These are phyloP conservation scores for Mantis religiosa DNA, from an alignment of 2,888 invertebrate species.

Conservation along the genomic window DNA sequence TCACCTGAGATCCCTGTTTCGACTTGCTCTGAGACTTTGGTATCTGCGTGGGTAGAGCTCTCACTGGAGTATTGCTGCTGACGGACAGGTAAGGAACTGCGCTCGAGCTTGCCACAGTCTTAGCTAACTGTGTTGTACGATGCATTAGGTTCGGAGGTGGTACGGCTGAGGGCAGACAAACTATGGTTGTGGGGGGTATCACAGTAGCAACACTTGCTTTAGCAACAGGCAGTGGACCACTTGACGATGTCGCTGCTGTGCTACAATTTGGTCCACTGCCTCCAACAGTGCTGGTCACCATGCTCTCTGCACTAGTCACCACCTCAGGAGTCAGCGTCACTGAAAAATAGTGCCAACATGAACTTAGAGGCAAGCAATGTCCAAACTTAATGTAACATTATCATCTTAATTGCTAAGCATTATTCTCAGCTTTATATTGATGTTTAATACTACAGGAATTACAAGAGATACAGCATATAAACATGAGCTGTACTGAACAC, in stretches of 20 bases:
- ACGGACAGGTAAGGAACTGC: conserved; percentile 49
- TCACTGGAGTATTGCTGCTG: conserved; percentile 50
- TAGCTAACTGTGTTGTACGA: conserved; percentile 15
- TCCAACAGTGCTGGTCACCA: conserved; percentile 53
- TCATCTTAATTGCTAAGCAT: no score
- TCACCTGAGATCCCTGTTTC: conserved; percentile 26
- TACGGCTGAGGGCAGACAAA: conserved; percentile 46
- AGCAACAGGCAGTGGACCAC: conserved; percentile 39
- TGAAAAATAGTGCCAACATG: no score
- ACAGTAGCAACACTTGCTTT: conserved; percentile 45
- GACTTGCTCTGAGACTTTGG: conserved; percentile 43
- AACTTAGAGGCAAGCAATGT: no score
- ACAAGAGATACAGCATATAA: no score
- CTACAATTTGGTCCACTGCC: conserved; percentile 34
- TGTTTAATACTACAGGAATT: no score
- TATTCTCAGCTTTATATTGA: no score
- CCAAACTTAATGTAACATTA: no score
- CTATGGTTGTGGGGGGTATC: conserved; percentile 52
- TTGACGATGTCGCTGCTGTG: conserved; percentile 34
- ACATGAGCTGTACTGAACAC: no score
- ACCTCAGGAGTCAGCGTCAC: conserved; percentile 61
- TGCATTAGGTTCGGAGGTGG: conserved; percentile 20
- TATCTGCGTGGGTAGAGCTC: conserved; percentile 44
- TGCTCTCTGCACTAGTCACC: conserved; percentile 45
- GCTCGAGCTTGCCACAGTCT: conserved; percentile 46